Evolutionary conservation across 1,140 invertebrate genomes (phyloP).

Genomic region (Chrysopa pallens): DNA sequence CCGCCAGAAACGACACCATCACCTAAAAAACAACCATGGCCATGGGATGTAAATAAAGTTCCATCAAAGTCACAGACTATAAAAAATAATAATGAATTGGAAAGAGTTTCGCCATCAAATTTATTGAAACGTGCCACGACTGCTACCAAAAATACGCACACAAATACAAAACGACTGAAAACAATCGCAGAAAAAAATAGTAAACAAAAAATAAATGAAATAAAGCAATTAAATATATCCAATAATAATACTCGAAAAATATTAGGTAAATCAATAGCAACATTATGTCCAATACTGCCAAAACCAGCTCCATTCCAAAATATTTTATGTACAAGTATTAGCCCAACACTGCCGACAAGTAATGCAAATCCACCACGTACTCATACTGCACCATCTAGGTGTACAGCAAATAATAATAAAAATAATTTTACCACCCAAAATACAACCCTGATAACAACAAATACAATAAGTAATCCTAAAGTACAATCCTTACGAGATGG

Average conservation of each 20-base stretch:
- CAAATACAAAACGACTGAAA: conserved; percentile 1
- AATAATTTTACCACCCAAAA: too few species aligned
- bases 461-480: too few species aligned
- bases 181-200: conserved; percentile 1
- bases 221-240: not conserved
- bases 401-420: too few species aligned
- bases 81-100: conserved; percentile 1
- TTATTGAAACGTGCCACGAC: not conserved
- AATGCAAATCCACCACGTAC: too few species aligned
- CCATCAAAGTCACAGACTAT: conserved; percentile 2
- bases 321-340: conserved; percentile 8
- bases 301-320: conserved; percentile 8
- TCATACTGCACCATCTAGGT: too few species aligned
- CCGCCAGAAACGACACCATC: not conserved
- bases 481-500: too few species aligned
- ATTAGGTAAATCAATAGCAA: not conserved
- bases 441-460: too few species aligned
- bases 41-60: not conserved
- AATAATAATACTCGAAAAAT: conserved; percentile 1
- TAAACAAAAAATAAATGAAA: not conserved
- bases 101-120: conserved; percentile 4
- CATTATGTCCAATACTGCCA: not conserved
- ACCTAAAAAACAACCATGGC: not conserved
- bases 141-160: conserved; percentile 1
- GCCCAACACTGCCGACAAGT: too few species aligned